A percentile compares a stretch with the other conserved stretches of the same genome.
Conservation (phyloP, 2,888 invertebrate genomes). For the Drosophila limbata region DNA sequence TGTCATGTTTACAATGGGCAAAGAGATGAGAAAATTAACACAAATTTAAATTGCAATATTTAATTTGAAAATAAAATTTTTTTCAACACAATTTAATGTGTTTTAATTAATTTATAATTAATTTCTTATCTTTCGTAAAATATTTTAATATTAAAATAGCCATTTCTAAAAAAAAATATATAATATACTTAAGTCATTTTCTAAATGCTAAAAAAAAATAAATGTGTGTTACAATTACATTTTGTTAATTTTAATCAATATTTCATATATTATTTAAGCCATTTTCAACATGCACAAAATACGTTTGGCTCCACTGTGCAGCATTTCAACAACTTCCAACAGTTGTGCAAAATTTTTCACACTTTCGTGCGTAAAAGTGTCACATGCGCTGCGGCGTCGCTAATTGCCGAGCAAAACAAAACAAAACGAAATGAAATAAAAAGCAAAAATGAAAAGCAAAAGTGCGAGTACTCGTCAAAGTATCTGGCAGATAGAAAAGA, state of each 20-base stretch:
- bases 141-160: too few species aligned
- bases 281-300: neutral
- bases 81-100: neutral
- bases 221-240: too few species aligned
- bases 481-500: constrained; percentile 54
- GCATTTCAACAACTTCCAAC: constrained; percentile 45
- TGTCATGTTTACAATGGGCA: constrained; percentile 46
- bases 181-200: too few species aligned
- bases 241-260: too few species aligned
- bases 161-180: too few species aligned
- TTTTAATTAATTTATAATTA: neutral
- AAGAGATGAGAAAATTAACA: neutral
- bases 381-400: constrained; percentile 69
- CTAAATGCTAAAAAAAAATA: too few species aligned
- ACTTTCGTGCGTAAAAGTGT: constrained; percentile 78
- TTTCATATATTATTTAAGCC: neutral
- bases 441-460: constrained; percentile 68
- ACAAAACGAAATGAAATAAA: constrained; percentile 52
- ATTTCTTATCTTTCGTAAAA: too few species aligned
- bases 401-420: constrained; percentile 68
- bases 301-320: constrained; percentile 53
- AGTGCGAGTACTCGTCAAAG: constrained; percentile 43
- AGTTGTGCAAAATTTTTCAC: constrained; percentile 71
- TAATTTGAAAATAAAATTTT: neutral
- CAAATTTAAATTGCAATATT: neutral